Evolutionary conservation across 1,140 invertebrate species (phyloP), one percentile per base, ranked within the genome.

Genomic region (Anagrus nilaparvatae): DNA sequence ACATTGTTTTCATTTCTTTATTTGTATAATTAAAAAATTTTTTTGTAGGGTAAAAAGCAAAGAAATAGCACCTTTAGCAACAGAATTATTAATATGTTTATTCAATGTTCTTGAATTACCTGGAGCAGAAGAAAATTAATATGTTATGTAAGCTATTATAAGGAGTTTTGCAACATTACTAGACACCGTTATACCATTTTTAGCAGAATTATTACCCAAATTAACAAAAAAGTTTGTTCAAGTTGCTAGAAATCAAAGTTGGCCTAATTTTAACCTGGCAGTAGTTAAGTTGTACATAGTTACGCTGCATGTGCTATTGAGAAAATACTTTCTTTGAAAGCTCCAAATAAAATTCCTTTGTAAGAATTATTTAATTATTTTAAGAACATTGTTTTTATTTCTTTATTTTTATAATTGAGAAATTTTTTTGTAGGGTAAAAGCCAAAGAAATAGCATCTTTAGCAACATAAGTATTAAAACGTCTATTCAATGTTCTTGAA

Each of bases 111-210:
- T 96, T 23, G 74, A 77, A 3, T 69, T 77, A 40, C 69, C 73
- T 2, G 79, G 78, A 7, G 89, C 87, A 1, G 72, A 81, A 49
- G 93, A 98, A 69, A 97, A 97, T 66, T 92, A 97, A 69, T 95
- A 97, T 60, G 77, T 88, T 2, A 97, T 97, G 90, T 96, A 93
- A 77, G 89, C 89, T 5, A 79, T 97, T 2, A 93, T 97, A 81
- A 75, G 92, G 35, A 84, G 79, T 21, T 82, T 96, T 56, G 79
- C 80, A 1, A 73, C 81, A 9, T 69, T 97, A 9, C 82, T 94
- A 61, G 83, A 87, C 23, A 68, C 69, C 14, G 75, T 88, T 12
- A 69, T 96, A 50, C 84, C 87, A 18, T 84, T 79, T 56, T 69
- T 97, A 51, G 76, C 73, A 16, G 74, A 78, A 10, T 69, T 93